Evolutionary conservation across 1,140 invertebrate species (phyloP).

Genomic region (Coboldia fuscipes): DNA sequence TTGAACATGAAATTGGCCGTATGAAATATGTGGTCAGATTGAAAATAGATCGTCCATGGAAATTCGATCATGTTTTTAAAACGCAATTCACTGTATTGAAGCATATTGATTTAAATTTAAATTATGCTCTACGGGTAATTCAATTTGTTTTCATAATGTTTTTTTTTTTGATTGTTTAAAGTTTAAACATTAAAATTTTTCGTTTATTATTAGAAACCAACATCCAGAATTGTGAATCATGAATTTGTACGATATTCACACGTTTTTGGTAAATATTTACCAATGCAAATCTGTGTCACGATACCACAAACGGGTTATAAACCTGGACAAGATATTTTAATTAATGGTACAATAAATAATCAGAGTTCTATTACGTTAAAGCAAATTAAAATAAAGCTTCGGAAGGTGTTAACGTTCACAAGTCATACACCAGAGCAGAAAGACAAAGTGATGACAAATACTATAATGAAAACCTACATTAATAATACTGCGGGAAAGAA

Average conservation of each 20-base stretch:
- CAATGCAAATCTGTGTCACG: background rate
- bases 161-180: conserved; percentile 1
- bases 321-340: background rate
- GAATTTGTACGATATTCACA: too few species aligned
- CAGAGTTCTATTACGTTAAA: too few species aligned
- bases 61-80: background rate
- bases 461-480: too few species aligned
- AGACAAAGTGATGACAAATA: too few species aligned
- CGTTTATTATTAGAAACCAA: too few species aligned
- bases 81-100: background rate
- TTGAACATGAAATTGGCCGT: background rate
- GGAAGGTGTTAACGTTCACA: too few species aligned
- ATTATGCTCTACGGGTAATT: background rate
- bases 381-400: too few species aligned
- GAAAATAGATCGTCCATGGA: background rate
- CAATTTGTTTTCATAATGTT: background rate
- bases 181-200: too few species aligned
- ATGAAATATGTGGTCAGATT: background rate
- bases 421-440: too few species aligned
- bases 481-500: too few species aligned
- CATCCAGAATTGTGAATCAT: background rate
- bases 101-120: background rate
- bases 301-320: background rate
- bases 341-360: background rate
- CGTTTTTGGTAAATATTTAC: background rate